Percentiles rank a stretch among this genome's conserved stretches.
phyloP scores from a whole-genome alignment of 92 coral and sea anemone species.

The Palythoa grandiflora region DNA sequence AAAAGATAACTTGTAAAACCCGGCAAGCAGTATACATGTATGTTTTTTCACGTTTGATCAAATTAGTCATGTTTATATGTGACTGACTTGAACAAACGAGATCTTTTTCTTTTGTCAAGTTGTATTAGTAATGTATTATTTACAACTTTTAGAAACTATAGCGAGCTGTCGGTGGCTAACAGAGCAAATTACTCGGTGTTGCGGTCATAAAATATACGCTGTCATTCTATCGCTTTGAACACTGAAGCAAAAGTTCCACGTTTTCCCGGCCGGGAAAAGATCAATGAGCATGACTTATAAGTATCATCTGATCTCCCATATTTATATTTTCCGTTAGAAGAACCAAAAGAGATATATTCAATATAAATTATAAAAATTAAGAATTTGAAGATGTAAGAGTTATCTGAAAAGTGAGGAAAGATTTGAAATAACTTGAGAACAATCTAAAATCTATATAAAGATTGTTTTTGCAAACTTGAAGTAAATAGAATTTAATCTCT shows the following conservation, averaged over 20 bases:
- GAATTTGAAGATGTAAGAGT: neutral
- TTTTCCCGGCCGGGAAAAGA: neutral
- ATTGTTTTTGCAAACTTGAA: conserved; percentile 27
- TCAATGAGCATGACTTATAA: neutral
- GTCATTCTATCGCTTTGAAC: neutral
- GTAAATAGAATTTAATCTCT: conserved; percentile 35
- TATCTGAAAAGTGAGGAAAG: neutral
- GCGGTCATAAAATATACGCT: neutral
- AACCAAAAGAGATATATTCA: neutral
- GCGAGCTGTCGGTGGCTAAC: neutral
- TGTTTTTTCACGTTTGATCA: neutral
- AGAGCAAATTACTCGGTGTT: neutral
- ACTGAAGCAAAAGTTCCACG: neutral
- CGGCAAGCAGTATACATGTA: neutral
- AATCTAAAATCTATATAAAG: conserved; percentile 14
- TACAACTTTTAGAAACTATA: neutral
- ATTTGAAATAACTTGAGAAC: conserved; percentile 9
- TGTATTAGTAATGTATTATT: neutral
- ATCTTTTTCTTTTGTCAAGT: neutral
- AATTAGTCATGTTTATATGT: neutral
- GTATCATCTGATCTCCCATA: neutral
- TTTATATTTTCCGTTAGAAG: conserved; percentile 2
- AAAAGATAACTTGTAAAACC: neutral
- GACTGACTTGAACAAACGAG: neutral
- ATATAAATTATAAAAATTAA: neutral